A percentile compares a stretch with the other conserved stretches of the same genome.
phyloP scores from a whole-genome alignment of 2,888 invertebrate species.

The Amorpha juglandis region DNA sequence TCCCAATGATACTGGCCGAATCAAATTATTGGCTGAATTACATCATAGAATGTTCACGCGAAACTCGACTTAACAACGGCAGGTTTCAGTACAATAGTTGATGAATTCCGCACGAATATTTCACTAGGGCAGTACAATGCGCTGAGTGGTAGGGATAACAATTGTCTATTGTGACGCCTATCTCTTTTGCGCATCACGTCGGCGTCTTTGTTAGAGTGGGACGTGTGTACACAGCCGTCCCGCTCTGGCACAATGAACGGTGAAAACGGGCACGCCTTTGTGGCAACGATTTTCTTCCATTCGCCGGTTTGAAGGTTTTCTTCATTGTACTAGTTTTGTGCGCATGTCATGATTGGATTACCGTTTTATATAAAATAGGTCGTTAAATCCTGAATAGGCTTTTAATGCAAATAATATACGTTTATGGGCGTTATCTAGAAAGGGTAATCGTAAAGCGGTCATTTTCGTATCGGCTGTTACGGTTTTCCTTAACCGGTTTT shows the following conservation, averaged over 20 bases:
- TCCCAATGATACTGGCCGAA: constrained; percentile 75
- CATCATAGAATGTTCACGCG: constrained; percentile 38
- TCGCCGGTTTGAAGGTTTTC: constrained; percentile 49
- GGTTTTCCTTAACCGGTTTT: constrained; percentile 52
- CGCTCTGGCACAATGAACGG: constrained; percentile 66
- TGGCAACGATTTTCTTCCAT: constrained; percentile 70
- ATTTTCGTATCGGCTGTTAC: constrained; percentile 42
- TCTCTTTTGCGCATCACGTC: constrained; percentile 76
- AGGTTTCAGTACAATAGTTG: constrained; percentile 32
- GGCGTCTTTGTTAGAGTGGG: constrained; percentile 62
- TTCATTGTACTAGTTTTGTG: constrained; percentile 40
- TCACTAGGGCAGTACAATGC: constrained; percentile 64
- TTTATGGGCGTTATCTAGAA: constrained; percentile 32
- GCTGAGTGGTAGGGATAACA: constrained; percentile 75
- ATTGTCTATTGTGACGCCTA: constrained; percentile 82
- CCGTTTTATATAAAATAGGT: constrained; percentile 21
- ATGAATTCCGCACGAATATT: constrained; percentile 51
- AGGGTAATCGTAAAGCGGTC: constrained; percentile 34
- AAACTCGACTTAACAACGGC: constrained; percentile 47
- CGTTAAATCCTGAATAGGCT: constrained; percentile 19
- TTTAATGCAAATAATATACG: constrained; percentile 19
- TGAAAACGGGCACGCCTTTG: constrained; percentile 70
- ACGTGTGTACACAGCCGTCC: constrained; percentile 50
- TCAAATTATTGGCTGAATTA: constrained; percentile 76
- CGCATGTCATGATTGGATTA: constrained; percentile 57